Base-by-base conservation (phyloP, 2,797 vertebrate genomes). In the Tinamus major region DNA sequence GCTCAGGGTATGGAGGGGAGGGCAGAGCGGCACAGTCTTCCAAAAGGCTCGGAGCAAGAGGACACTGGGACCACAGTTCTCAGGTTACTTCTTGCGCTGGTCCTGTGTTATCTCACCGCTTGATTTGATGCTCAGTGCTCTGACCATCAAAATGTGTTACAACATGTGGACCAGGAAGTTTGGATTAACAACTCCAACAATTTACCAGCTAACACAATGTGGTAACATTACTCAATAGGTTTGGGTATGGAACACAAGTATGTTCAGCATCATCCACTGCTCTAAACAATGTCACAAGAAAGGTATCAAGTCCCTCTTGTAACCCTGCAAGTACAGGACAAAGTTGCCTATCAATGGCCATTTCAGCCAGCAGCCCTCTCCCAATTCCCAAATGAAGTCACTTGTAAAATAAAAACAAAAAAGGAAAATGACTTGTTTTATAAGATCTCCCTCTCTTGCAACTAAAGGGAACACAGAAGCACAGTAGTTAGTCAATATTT, bases 251-350 rank as follows among this genome's bases (percentile, higher is more conserved):
- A 91, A 67, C 21, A 39, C 26, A 29, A 17, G 31, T n/a, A 70
- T 61, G 21, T 92, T 86, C 51, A 91, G 16, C 59, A 89, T 42
- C 67, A 91, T 18, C 5, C 42, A 44, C 42, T 58, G 35, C 55
- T 19, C 37, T 29, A 10, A 27, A 41, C 5, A 13, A 37, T 83
- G 35, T 7, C 29, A 83, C 49, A 89, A 89, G 79, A 27, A 53
- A 87, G 35, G 10, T 7, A 62, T 0, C 27, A 74, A 69, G 33
- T 13, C 75, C 6, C 18, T 69, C 33, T 56, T 72, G 15, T 27
- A 72, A 46, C 8, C 83, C 2, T 39, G n/a, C 27, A 79, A 33
- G 42, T 49, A 37, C 33, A 9, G 68, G 53, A 41, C 44, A 75
- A 17, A 61, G 39, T 23, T 51, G 9, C 59, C 2, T 29, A 71